A percentile compares a stretch with the other conserved stretches of the same genome.
phyloP scores from a whole-genome alignment of 2,113 vertebrate genomes.

The Callionymus lyra region DNA sequence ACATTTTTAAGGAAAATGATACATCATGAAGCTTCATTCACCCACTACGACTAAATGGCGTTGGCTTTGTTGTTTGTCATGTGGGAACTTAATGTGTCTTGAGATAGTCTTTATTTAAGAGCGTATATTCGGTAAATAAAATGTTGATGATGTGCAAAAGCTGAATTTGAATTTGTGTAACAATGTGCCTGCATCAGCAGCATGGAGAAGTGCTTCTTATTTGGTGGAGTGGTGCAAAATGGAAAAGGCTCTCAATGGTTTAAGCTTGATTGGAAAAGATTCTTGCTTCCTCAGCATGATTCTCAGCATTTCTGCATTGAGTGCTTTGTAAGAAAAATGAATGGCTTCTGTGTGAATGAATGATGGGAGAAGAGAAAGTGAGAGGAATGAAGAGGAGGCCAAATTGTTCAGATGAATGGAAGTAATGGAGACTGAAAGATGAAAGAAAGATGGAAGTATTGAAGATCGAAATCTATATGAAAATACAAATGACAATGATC shows the following conservation, averaged over 20 bases:
- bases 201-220: conserved; percentile 23
- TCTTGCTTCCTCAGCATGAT: conserved; percentile 66
- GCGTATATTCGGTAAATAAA: conserved; percentile 24
- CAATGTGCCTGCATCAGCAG: conserved; percentile 9
- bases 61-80: no score
- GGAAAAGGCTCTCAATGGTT: conserved; percentile 43
- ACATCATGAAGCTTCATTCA: no score
- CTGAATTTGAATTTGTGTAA: no score
- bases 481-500: neutral
- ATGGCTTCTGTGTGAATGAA: conserved; percentile 6
- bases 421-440: conserved; percentile 1
- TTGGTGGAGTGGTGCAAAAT: conserved; percentile 46
- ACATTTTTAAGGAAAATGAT: no score
- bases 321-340: conserved; percentile 33
- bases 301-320: conserved; percentile 41
- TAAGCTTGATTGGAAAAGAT: conserved; percentile 67
- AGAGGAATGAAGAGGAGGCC: neutral
- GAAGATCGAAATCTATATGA: neutral
- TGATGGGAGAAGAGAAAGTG: neutral
- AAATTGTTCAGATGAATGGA: conserved; percentile 5
- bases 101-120: neutral
- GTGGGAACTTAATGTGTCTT: no score
- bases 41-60: no score
- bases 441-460: conserved; percentile 11
- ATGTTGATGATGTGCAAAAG: no score